phyloP scores from a whole-genome alignment of 2,113 vertebrate species.

The Symphodus melops region DNA sequence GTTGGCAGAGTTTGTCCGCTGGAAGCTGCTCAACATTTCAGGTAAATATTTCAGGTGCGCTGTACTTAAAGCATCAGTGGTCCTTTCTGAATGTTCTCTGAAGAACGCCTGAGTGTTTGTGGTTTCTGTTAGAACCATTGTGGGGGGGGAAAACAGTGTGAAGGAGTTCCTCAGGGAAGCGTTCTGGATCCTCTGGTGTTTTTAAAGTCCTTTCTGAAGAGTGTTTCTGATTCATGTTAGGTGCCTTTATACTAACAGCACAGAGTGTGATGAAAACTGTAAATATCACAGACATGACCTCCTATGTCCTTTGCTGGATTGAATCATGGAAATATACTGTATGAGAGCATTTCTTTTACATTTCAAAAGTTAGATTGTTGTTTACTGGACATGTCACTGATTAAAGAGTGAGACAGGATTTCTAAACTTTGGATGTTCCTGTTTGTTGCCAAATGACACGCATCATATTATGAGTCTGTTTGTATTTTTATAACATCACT shows the following conservation, averaged over 20 bases:
- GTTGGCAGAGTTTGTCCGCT: background rate
- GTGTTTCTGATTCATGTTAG: conserved; percentile 10
- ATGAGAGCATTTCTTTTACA: background rate
- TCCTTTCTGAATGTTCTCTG: background rate
- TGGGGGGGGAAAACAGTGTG: no score
- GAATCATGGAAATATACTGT: background rate
- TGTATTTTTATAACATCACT: background rate
- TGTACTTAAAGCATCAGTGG: background rate
- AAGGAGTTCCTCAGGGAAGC: conserved; percentile 42
- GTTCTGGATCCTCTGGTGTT: conserved; percentile 28
- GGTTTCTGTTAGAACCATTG: background rate
- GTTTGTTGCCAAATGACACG: background rate
- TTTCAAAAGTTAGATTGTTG: background rate
- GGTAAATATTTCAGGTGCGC: conserved; percentile 13
- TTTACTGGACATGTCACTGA: background rate
- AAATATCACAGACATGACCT: background rate
- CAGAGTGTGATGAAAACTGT: conserved; percentile 4
- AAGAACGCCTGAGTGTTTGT: conserved; percentile 7
- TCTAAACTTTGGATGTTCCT: background rate
- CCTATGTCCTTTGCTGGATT: background rate
- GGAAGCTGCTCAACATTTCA: conserved; percentile 11
- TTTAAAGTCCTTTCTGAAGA: background rate
- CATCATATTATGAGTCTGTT: background rate
- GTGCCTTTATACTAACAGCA: conserved; percentile 29
- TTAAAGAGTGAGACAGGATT: conserved; percentile 2